Percentiles rank a stretch among this genome's conserved stretches.
Conservation (phyloP, 2,113 vertebrate genomes). For the Gobius niger region DNA sequence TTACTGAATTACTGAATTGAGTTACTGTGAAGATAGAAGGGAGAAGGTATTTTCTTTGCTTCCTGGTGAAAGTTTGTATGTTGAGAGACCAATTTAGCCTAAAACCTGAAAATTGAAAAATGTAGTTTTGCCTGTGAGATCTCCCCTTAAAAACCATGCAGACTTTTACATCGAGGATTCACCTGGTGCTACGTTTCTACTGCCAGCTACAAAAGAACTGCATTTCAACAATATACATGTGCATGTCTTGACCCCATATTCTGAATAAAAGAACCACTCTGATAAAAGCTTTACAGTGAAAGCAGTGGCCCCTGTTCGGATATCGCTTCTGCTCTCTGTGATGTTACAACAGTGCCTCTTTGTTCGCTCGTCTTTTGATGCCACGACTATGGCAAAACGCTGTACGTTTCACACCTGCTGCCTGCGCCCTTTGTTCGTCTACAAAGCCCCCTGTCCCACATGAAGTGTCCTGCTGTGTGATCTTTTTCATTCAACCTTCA, state of each 20-base stretch:
- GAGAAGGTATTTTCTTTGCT: no score
- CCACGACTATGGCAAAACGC: not conserved
- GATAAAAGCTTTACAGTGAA: constrained; percentile 4
- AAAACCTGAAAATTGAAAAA: no score
- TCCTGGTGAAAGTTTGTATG: no score
- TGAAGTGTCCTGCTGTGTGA: constrained; percentile 13
- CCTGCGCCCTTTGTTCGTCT: constrained; percentile 1
- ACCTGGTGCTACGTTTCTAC: no score
- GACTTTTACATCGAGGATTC: no score
- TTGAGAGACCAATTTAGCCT: no score
- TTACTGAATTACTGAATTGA: no score
- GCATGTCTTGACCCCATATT: not conserved
- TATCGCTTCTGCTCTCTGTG: not conserved
- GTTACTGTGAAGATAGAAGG: no score
- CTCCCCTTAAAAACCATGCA: no score
- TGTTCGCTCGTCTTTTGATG: constrained; percentile 19
- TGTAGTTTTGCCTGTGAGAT: no score
- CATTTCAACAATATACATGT: no score
- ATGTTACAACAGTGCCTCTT: constrained; percentile 13
- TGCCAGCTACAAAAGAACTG: no score
- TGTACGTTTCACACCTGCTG: not conserved
- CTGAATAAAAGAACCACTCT: not conserved
- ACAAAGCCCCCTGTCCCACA: constrained; percentile 24
- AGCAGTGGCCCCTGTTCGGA: not conserved
- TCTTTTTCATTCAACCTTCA: constrained; percentile 25